These are phyloP conservation scores for Cyprinodon diabolis DNA, from an alignment of 2,797 vertebrate species.

Conservation along the genomic window DNA sequence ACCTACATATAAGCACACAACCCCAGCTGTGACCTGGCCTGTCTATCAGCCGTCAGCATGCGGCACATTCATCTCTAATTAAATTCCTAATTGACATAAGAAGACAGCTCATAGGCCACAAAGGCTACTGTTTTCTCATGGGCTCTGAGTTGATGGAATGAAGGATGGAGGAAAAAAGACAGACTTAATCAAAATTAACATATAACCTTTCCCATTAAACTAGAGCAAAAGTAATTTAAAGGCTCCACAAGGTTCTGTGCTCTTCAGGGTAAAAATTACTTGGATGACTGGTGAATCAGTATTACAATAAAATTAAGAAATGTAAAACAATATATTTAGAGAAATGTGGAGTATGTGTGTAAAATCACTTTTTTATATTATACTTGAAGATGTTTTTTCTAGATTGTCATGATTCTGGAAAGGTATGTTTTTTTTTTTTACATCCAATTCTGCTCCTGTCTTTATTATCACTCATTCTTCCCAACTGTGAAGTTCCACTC, in stretches of 20 bases:
- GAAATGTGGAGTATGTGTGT: neutral
- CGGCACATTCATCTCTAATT: conserved; percentile 20
- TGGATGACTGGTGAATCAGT: neutral
- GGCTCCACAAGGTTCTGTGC: neutral
- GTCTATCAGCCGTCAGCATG: conserved; percentile 38
- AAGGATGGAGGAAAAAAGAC: conserved; percentile 20
- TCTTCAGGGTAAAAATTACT: neutral
- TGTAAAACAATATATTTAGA: neutral
- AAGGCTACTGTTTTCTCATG: conserved; percentile 19
- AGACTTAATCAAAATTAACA: conserved; percentile 40
- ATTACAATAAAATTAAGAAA: neutral
- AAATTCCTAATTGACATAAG: conserved; percentile 28
- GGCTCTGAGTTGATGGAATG: conserved; percentile 37
- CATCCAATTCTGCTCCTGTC: too few species aligned
- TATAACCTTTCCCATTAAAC: conserved; percentile 42
- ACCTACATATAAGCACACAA: conserved; percentile 42
- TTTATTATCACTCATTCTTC: too few species aligned
- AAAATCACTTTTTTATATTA: neutral
- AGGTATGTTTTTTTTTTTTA: too few species aligned
- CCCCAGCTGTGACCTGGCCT: conserved; percentile 21
- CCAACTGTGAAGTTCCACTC: too few species aligned
- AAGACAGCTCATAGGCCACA: conserved; percentile 8
- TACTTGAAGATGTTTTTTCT: neutral
- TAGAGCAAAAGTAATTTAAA: conserved; percentile 10
- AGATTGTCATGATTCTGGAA: too few species aligned